A percentile compares a stretch with the other conserved stretches of the same genome.
Conservation (phyloP, 2,797 vertebrate species). For the Myripristis jacobus region DNA sequence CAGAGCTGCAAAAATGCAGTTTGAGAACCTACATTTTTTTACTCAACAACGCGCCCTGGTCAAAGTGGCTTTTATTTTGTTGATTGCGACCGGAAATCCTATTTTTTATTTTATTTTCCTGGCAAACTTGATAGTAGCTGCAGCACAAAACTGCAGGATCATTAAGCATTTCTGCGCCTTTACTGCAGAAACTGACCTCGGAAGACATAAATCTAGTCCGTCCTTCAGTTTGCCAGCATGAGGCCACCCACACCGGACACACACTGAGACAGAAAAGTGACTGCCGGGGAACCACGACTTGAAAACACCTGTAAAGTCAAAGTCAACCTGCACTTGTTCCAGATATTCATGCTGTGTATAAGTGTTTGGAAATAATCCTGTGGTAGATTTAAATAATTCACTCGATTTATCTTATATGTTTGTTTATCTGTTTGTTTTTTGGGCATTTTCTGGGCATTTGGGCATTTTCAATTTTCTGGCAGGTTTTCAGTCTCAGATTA, state of each 20-base stretch:
- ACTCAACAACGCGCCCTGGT: not conserved
- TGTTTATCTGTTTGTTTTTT: too few relatives aligned
- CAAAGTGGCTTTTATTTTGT: conserved; percentile 37
- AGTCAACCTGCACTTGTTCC: conserved; percentile 5
- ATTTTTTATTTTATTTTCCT: not conserved
- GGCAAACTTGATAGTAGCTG: conserved; percentile 1
- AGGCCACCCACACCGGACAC: too few relatives aligned
- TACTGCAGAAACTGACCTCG: conserved; percentile 14
- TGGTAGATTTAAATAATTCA: not conserved
- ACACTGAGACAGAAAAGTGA: too few relatives aligned
- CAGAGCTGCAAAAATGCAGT: too few relatives aligned
- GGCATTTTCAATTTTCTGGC: too few relatives aligned
- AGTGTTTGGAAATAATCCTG: conserved; percentile 15
- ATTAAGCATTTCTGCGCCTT: conserved; percentile 5
- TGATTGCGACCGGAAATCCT: conserved; percentile 20
- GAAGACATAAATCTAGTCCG: not conserved
- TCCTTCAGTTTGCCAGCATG: too few relatives aligned
- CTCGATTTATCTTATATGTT: not conserved
- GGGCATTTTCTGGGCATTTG: too few relatives aligned
- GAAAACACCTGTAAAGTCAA: too few relatives aligned
- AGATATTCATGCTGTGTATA: not conserved
- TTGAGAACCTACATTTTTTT: too few relatives aligned
- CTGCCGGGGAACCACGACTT: too few relatives aligned
- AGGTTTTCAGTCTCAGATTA: too few relatives aligned
- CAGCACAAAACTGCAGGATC: not conserved